A percentile compares a stretch with the other conserved stretches of the same genome.
Conservation (phyloP, 2,113 vertebrate genomes). For the Anseranas semipalmata region DNA sequence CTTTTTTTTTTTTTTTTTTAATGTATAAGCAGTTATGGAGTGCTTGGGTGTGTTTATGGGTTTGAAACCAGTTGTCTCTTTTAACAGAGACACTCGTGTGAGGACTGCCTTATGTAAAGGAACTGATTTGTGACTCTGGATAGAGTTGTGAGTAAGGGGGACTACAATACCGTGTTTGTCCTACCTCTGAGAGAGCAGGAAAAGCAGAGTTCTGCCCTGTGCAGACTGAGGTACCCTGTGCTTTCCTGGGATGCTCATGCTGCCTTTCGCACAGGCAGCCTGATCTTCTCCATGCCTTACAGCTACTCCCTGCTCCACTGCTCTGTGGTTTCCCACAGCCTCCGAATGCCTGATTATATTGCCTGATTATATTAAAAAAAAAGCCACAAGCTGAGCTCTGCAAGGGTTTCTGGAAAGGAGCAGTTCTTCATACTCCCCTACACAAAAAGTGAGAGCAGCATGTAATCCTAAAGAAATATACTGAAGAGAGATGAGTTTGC, state of each 20-base stretch:
- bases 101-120: not conserved
- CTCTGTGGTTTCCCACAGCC: not conserved
- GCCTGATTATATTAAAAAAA: no score
- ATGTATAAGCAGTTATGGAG: not conserved
- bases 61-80: not conserved
- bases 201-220: not conserved
- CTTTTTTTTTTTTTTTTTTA: not conserved
- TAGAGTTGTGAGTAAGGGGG: not conserved
- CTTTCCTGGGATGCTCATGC: fast-evolving
- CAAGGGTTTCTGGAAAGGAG: constrained; percentile 8
- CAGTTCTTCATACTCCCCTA: not conserved
- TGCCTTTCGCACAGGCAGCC: not conserved
- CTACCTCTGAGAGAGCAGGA: not conserved
- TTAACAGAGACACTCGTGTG: not conserved
- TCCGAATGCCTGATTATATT: not conserved
- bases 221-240: not conserved
- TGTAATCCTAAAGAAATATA: not conserved
- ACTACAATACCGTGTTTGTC: fast-evolving
- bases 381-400: not conserved
- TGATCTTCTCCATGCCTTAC: not conserved
- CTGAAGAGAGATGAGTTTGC: not conserved
- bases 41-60: not conserved
- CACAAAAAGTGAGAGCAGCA: not conserved
- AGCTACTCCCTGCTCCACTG: not conserved
- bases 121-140: not conserved